Percentiles rank a stretch among this genome's conserved stretches.
Conservation (phyloP, 1,140 invertebrate species). For the Orussus abietinus region DNA sequence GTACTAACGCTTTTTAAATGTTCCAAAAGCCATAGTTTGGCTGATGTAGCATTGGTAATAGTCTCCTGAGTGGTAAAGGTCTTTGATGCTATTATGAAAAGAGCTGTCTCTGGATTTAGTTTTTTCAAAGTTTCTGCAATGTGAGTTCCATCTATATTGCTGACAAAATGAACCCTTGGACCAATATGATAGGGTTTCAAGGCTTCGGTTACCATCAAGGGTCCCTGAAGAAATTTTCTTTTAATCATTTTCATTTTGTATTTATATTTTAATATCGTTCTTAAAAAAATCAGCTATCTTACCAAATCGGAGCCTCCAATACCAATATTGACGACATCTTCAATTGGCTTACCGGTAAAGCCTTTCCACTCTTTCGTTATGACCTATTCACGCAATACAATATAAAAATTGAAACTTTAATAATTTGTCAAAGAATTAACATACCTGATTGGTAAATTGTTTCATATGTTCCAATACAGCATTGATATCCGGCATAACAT, state of each 20-base stretch:
- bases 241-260: conserved; percentile 9
- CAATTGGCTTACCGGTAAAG: conserved; percentile 92
- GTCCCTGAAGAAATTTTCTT: conserved; percentile 64
- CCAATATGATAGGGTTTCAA: conserved; percentile 87
- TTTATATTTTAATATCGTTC: conserved; percentile 1
- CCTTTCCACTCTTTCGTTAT: conserved; percentile 75
- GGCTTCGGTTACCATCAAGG: conserved; percentile 98
- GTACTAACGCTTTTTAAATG: conserved; percentile 79
- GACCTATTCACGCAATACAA: conserved; percentile 56
- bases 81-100: conserved; percentile 99
- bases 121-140: conserved; percentile 90
- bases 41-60: conserved; percentile 97
- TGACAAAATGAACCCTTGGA: conserved; percentile 94
- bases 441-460: conserved; percentile 77
- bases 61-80: conserved; percentile 99
- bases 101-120: conserved; percentile 86
- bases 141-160: conserved; percentile 99
- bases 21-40: conserved; percentile 91
- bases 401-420: conserved; percentile 23
- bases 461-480: conserved; percentile 93
- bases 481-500: conserved; percentile 94
- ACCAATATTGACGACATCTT: conserved; percentile 98
- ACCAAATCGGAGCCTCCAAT: conserved; percentile 98
- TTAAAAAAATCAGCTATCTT: conserved; percentile 24
- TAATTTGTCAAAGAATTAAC: conserved; percentile 10